Base-by-base conservation (phyloP, 2,113 vertebrate species). In the Cathartes aura region DNA sequence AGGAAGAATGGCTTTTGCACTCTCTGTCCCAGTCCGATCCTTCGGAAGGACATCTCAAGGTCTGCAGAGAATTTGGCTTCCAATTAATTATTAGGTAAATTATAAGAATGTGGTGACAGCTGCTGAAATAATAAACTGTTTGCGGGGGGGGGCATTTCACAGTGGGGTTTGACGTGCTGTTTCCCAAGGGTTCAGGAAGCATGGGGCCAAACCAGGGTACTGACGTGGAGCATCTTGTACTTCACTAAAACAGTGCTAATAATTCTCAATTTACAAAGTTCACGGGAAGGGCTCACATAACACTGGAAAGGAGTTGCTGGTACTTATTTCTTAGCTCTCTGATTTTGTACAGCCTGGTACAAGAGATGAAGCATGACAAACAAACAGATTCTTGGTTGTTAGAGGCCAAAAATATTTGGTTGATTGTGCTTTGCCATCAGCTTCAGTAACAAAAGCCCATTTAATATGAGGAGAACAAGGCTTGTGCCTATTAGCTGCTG, bases 101-200 rank as follows among this genome's bases (percentile, higher is more conserved):
- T 23, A 30, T 9, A 76, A 29, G 66, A 64, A 40, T 11, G 40
- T 75, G 52, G 59, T 84, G 55, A 75, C 24, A 70, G 71, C 27
- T 83, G 58, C 56, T 78, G 84, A 91, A 87, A 91, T 38, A 40
- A 71, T 38, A 40, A 71, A 50, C 19, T 3, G 3, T 58, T 86
- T 75, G 55, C 27, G 15, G 10, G 34, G 38, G 19, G 21, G 26
- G 56, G 15, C 5, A 5, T 32, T 74, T 92, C 53, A n/a, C 32
- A 43, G 50, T 29, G 63, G 42, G 9, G 8, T 26, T 82, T 0
- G 0, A 45, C 0, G 1, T 71, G 59, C 26, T 6, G 0, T 84
- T 91, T 87, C 36, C 59, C 29, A 62, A 62, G 38, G 24, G 38
- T 47, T 82, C 48, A 50, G 72, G 47, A 86, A 82, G 55, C 67